Percentiles rank a stretch among this genome's conserved stretches.
These are phyloP conservation scores for Apeltes quadracus DNA, from an alignment of 2,113 vertebrate genomes.

Conservation along the genomic window DNA sequence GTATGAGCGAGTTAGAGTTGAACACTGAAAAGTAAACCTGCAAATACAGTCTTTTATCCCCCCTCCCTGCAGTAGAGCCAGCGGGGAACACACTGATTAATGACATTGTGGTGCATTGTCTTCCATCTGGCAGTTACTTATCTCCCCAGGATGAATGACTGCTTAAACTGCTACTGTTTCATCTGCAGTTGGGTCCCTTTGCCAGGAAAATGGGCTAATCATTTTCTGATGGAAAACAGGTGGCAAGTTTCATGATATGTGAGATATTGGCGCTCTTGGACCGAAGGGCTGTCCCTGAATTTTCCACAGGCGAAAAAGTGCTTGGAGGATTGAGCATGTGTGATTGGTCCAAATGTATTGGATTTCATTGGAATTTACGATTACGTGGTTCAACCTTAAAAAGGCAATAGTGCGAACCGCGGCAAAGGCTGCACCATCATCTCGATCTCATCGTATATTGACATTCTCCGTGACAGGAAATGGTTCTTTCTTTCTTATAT, in stretches of 20 bases:
- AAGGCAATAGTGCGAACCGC: not conserved
- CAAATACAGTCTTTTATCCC: constrained; percentile 35
- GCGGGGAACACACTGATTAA: constrained; percentile 68
- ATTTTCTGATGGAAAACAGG: no score
- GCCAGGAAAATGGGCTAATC: constrained; percentile 57
- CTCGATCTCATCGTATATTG: no score
- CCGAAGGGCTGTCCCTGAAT: constrained; percentile 19
- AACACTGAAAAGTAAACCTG: constrained; percentile 57
- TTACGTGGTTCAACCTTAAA: not conserved
- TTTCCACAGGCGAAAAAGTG: no score
- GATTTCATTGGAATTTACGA: constrained; percentile 2
- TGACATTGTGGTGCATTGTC: constrained; percentile 68
- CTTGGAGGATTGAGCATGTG: not conserved
- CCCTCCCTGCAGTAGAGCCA: constrained; percentile 51
- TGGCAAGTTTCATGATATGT: constrained; percentile 22
- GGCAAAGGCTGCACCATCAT: not conserved
- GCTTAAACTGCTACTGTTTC: constrained; percentile 64
- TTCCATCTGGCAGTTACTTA: constrained; percentile 73
- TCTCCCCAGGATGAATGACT: constrained; percentile 67
- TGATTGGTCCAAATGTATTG: not conserved
- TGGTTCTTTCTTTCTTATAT: no score
- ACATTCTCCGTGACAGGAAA: no score
- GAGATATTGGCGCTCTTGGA: not conserved
- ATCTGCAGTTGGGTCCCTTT: constrained; percentile 45
- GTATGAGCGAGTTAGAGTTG: constrained; percentile 60